Base-by-base conservation (phyloP, 2,888 invertebrate species). In the Ochropacha duplaris region DNA sequence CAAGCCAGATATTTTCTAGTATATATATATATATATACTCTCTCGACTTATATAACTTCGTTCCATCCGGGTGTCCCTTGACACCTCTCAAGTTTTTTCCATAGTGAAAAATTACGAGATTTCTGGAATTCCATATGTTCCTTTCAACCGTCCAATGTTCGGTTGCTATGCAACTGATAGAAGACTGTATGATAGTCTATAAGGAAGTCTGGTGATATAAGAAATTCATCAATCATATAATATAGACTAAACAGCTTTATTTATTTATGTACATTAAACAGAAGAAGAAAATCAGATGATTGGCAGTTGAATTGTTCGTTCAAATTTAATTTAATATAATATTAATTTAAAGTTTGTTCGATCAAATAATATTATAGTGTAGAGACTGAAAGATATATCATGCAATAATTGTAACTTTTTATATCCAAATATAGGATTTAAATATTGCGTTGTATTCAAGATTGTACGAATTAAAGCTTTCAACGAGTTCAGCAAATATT, bases 221-320 rank as follows among this genome's bases (percentile, higher is more conserved):
- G 44, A 9, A 19, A 44, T 44, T 16, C 44, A 19, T 44, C 44
- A 44, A 44, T 44, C 44, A 44, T 44, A 44, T n/a, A 44, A 44
- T 44, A 44, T 19, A 44, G 6, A 31, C 22, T 11, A 16, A 52
- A 52, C 11, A 52, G 12, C 19, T 52, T 52, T 34, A 34, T 52
- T 52, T 52, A 52, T 52, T 19, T 31, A 44, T 44, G 44, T 6
- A 44, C 44, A 44, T 44, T 19, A 44, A 9, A 44, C 52, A 22
- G 19, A 52, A 52, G 31, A 31, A 19, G 9, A 12, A 31, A 52
- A 22, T 31, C 31, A 14, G 11, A 22, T 52, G 52, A 52, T 52
- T 52, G 52, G 22, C 52, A 52, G 31, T 22, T 52, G 28, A 52
- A 52, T 52, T 52, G 52, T 52, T 34, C 22, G 5, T 52, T 16